A percentile compares a stretch with the other conserved stretches of the same genome.
Conservation (phyloP, 2,113 vertebrate species). For the Psittacus erithacus region DNA sequence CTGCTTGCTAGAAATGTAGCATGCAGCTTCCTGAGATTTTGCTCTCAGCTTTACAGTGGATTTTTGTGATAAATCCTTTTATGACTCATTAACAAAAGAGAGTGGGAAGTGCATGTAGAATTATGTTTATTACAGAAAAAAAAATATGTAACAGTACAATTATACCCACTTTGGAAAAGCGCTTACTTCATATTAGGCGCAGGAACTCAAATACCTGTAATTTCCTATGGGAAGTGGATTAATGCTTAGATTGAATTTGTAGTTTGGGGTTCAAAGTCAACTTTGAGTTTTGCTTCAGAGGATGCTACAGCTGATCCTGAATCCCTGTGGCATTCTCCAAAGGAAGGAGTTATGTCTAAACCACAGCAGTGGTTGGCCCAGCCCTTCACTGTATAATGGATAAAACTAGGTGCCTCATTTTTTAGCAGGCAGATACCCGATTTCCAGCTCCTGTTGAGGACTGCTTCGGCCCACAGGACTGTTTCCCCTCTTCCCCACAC, state of each 20-base stretch:
- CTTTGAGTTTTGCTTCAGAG: not conserved
- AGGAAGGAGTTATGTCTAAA: not conserved
- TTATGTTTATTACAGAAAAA: not conserved
- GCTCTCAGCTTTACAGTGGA: not conserved
- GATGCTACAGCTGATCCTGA: accelerated
- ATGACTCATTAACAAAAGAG: not conserved
- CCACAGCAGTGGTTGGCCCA: not conserved
- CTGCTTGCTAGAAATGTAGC: not conserved
- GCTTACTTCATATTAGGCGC: not conserved
- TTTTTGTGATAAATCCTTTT: not conserved
- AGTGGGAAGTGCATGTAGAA: not conserved
- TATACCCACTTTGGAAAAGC: not conserved
- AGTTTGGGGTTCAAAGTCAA: not conserved
- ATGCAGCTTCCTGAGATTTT: not conserved
- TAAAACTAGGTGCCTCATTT: not conserved
- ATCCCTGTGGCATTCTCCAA: not conserved
- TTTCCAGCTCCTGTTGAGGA: not conserved
- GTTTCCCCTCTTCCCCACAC: not conserved
- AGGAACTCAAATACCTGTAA: not conserved
- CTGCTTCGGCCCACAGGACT: not conserved
- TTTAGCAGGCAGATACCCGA: too few species aligned
- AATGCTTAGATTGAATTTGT: not conserved
- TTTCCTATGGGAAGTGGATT: not conserved
- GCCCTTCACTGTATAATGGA: accelerated
- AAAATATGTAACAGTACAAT: not conserved